These are phyloP conservation scores for Tipula vernalis DNA, from an alignment of 2,888 invertebrate genomes.

Conservation along the genomic window DNA sequence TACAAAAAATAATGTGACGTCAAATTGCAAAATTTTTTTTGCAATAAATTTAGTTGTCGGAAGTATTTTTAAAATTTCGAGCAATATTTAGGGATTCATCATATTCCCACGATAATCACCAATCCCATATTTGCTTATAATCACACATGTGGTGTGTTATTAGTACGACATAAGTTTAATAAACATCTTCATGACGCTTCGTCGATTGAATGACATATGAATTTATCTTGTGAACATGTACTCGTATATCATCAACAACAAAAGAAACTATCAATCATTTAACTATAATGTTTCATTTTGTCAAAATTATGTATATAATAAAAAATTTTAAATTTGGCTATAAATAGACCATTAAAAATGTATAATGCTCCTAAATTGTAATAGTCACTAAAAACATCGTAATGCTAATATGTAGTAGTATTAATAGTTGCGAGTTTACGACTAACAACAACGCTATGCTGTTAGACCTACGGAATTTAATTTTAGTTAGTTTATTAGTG, in stretches of 20 bases:
- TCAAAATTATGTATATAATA: neutral
- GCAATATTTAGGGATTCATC: neutral
- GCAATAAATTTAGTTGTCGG: neutral
- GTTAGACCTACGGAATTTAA: neutral
- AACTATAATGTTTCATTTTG: neutral
- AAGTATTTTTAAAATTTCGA: neutral
- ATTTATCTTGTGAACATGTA: neutral
- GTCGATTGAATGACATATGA: neutral
- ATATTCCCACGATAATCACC: neutral
- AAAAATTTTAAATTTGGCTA: neutral
- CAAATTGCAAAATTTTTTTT: neutral
- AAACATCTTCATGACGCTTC: neutral
- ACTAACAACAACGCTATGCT: neutral
- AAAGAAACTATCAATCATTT: neutral
- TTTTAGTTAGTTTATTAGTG: neutral
- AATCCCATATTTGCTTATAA: neutral
- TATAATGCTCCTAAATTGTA: neutral
- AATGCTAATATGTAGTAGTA: neutral
- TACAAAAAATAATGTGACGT: neutral
- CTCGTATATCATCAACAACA: neutral
- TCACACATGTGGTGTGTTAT: neutral
- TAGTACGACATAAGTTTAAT: neutral
- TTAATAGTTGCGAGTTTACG: neutral
- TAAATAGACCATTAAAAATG: neutral
- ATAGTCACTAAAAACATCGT: neutral